These are phyloP conservation scores for Bombus pascuorum DNA, from an alignment of 1,140 invertebrate genomes.

Conservation along the genomic window DNA sequence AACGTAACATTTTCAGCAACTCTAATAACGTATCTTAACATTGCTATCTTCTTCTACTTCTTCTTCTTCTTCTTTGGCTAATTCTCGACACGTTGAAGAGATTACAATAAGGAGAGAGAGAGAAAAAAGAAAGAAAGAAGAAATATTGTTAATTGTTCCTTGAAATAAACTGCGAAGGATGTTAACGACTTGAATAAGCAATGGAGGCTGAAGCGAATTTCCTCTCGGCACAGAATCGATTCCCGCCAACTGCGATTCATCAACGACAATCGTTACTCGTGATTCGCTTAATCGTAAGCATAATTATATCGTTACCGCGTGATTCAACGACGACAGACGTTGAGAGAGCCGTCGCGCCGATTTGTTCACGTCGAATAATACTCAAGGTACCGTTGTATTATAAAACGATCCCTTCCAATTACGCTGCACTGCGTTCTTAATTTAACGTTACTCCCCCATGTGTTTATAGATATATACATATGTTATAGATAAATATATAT, in stretches of 20 bases:
- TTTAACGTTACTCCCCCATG: slow-evolving; percentile 48
- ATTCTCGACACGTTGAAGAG: no score
- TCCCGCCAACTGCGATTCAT: slow-evolving; percentile 2
- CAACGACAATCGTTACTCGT: slow-evolving; percentile 8
- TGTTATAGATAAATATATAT: slow-evolving; percentile 34
- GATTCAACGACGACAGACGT: slow-evolving; percentile 7
- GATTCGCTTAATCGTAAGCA: slow-evolving; percentile 9
- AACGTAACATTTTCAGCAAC: background rate
- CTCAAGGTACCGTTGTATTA: slow-evolving; percentile 49
- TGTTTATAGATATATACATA: slow-evolving; percentile 42
- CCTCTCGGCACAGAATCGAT: slow-evolving; percentile 4
- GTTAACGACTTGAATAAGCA: background rate
- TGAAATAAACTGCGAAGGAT: background rate
- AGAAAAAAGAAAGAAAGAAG: background rate
- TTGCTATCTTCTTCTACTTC: no score
- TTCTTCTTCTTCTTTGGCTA: no score
- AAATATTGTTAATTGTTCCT: background rate
- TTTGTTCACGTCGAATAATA: slow-evolving; percentile 50
- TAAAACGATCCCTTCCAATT: slow-evolving; percentile 17
- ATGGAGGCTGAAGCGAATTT: background rate
- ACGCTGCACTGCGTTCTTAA: slow-evolving; percentile 40
- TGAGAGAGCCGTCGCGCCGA: slow-evolving; percentile 1
- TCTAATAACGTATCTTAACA: no score
- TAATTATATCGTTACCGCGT: slow-evolving; percentile 16
- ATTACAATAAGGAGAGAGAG: no score